phyloP scores from a whole-genome alignment of 1,140 invertebrate species.

The Ips nitidus region DNA sequence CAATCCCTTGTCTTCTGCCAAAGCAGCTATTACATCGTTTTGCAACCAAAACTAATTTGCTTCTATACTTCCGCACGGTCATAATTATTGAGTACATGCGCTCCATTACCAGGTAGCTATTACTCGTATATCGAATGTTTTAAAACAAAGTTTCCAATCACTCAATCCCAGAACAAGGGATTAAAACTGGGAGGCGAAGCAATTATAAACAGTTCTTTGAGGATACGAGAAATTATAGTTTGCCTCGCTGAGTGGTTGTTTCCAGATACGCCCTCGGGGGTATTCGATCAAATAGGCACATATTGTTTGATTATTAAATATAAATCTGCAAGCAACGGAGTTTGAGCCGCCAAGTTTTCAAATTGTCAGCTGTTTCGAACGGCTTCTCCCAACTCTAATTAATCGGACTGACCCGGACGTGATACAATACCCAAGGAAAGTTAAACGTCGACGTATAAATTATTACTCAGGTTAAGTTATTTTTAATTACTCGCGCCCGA shows the following conservation, averaged over 20 bases:
- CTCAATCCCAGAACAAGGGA: not conserved
- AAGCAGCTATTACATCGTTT: conserved; percentile 14
- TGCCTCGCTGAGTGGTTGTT: conserved; percentile 27
- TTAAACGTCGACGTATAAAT: conserved; percentile 44
- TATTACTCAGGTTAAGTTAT: conserved; percentile 42
- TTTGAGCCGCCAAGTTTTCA: conserved; percentile 40
- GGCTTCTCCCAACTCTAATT: conserved; percentile 42
- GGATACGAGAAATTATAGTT: conserved; percentile 12
- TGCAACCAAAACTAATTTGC: conserved; percentile 2
- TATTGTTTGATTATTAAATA: conserved; percentile 47
- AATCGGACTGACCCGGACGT: conserved; percentile 45
- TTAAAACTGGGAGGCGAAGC: conserved; percentile 8
- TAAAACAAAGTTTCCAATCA: conserved; percentile 3
- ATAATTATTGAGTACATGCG: too few relatives aligned
- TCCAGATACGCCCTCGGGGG: conserved; percentile 7
- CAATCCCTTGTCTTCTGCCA: conserved; percentile 27
- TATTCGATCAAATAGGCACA: conserved; percentile 41
- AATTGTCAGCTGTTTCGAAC: conserved; percentile 47
- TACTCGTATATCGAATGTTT: not conserved
- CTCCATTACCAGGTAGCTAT: too few relatives aligned
- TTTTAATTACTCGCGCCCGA: conserved; percentile 41
- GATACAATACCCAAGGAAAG: conserved; percentile 36
- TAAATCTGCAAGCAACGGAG: conserved; percentile 42
- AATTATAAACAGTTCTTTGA: conserved; percentile 23
- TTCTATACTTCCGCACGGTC: not conserved